Percentiles rank a stretch among this genome's conserved stretches.
Conservation (phyloP, 1,140 invertebrate species). For the Drosophila littoralis region DNA sequence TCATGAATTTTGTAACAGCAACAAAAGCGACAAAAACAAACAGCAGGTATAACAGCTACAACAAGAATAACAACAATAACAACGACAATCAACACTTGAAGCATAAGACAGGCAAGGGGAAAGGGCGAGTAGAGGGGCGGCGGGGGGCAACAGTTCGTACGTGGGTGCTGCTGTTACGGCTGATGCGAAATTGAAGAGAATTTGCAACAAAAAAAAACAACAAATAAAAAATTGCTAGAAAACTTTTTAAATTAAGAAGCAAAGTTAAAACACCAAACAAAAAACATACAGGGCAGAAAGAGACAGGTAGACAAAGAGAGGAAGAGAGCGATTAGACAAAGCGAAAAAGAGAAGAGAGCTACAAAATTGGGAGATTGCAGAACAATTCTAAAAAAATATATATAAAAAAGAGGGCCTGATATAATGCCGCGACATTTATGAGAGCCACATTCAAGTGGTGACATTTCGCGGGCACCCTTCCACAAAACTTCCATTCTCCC, state of each 20-base stretch:
- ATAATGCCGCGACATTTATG: slow-evolving; percentile 45
- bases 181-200: slow-evolving; percentile 62
- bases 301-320: neutral
- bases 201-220: slow-evolving; percentile 35
- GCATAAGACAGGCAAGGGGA: slow-evolving; percentile 5
- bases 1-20: slow-evolving; percentile 79
- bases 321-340: neutral
- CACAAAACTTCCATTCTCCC: no score
- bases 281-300: slow-evolving; percentile 26
- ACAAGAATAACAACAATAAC: slow-evolving; percentile 55
- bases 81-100: slow-evolving; percentile 51
- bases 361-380: slow-evolving; percentile 26
- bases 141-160: slow-evolving; percentile 35
- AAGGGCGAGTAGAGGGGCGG: slow-evolving; percentile 22
- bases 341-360: neutral
- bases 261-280: slow-evolving; percentile 76
- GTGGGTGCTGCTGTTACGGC: slow-evolving; percentile 11
- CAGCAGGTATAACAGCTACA: slow-evolving; percentile 50
- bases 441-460: slow-evolving; percentile 28
- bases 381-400: slow-evolving; percentile 23
- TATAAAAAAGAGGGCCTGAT: neutral
- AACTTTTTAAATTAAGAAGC: slow-evolving; percentile 82
- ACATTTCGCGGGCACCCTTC: slow-evolving; percentile 11
- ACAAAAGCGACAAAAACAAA: slow-evolving; percentile 73
- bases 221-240: slow-evolving; percentile 48